These are phyloP conservation scores for Drosophila conformis DNA, from an alignment of 2,888 invertebrate genomes.

Conservation along the genomic window DNA sequence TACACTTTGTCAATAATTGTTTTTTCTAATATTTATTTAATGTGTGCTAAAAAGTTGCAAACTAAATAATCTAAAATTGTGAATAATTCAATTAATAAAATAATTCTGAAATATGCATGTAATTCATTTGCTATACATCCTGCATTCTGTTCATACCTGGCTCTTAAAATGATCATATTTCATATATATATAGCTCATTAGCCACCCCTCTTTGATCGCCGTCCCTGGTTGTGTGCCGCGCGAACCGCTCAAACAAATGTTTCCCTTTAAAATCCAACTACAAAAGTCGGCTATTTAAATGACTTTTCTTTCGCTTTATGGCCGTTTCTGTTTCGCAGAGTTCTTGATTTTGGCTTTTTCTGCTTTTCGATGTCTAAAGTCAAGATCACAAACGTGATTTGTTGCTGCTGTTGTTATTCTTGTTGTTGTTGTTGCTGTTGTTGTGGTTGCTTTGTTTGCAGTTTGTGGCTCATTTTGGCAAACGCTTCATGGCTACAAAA, in stretches of 20 bases:
- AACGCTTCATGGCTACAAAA: constrained; percentile 64
- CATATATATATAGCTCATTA: background rate
- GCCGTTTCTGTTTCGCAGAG: constrained; percentile 49
- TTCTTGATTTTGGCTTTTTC: constrained; percentile 32
- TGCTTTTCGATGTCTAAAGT: constrained; percentile 67
- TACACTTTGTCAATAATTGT: background rate
- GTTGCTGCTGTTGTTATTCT: constrained; percentile 46
- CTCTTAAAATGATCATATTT: accelerated
- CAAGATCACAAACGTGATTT: constrained; percentile 80
- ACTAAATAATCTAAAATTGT: background rate
- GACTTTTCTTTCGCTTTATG: constrained; percentile 63
- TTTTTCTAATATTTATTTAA: background rate
- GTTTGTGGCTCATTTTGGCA: constrained; percentile 68
- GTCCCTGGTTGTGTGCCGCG: constrained; percentile 44
- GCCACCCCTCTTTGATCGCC: background rate
- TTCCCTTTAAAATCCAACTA: constrained; percentile 37
- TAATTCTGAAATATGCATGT: background rate
- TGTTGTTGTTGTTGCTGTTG: constrained; percentile 26
- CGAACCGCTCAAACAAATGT: constrained; percentile 54
- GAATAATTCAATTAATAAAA: background rate
- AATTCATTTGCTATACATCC: background rate
- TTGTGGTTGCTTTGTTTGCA: constrained; percentile 23
- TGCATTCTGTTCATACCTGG: background rate
- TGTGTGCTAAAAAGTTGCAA: background rate
- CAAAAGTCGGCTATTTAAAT: constrained; percentile 66